Evolutionary conservation across 2,888 invertebrate genomes (phyloP), one percentile per base, ranked within the genome.

Genomic region (Hydroisotoma schaefferi): DNA sequence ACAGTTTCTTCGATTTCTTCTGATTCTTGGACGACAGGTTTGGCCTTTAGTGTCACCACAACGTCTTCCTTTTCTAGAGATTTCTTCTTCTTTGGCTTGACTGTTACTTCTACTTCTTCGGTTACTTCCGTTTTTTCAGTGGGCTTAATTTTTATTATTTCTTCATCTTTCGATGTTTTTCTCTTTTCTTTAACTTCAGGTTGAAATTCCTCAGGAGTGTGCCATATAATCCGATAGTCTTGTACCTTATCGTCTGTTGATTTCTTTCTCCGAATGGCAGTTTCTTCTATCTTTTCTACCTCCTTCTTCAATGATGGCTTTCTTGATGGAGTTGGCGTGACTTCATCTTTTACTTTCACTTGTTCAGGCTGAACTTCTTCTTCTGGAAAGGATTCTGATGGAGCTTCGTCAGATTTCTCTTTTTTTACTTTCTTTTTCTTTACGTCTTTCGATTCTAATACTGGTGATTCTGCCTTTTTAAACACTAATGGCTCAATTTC

Each of bases 391-490:
- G 46, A 38, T 47, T 40, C 23, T 56, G 55, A 53, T n/a, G 59
- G 63, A 33, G 29, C 28, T 25, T 5, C 18, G 15, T 57, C 38
- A 55, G 60, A 27, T 37, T 57, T 62, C 54, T 33, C 46, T 59
- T n/a, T 51, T 53, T 53, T 61, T 4, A 64, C 33, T 59, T 59
- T 33, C 61, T 46, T 57, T 60, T 66, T 47, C 48, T 47, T 46
- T 18, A 62, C 70, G 55, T 60, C 67, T 72, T 62, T 57, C 33
- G 74, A 73, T 67, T 71, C 74, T 46, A 74, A 73, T 71, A 73
- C n/a, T n/a, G 38, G 40, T 4, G 26, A 29, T 26, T 53, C 26
- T 20, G 28, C 18, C 40, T 53, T 53, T n/a, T 38, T 40, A 27
- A 53, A 53, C 2, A 53, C 53, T 8, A 53, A 18, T 25, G 53